Evolutionary conservation across 2,888 invertebrate species (phyloP).

Genomic region (Eupithecia tripunctaria): DNA sequence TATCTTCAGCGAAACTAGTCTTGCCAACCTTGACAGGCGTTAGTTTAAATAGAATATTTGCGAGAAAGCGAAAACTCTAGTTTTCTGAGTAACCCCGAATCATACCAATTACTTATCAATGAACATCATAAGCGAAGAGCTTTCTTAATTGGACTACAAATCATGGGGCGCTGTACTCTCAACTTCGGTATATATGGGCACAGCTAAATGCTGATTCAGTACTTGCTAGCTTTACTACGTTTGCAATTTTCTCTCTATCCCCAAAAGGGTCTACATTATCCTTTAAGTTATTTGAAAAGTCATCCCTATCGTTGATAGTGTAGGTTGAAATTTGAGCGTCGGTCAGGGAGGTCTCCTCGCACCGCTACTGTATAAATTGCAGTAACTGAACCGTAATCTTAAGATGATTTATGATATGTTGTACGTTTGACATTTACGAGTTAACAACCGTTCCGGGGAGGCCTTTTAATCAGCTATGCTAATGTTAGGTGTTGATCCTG

Average conservation of each 20-base stretch:
- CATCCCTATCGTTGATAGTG: slow-evolving; percentile 41
- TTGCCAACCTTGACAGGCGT: background rate
- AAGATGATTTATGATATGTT: slow-evolving; percentile 83
- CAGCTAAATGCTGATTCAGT: slow-evolving; percentile 77
- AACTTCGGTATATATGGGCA: slow-evolving; percentile 70
- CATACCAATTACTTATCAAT: slow-evolving; percentile 46
- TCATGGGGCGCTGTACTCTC: slow-evolving; percentile 65
- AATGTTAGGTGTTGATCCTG: slow-evolving; percentile 80
- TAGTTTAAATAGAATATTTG: background rate
- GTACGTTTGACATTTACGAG: slow-evolving; percentile 82
- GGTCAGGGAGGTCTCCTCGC: slow-evolving; percentile 53
- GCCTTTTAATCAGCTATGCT: slow-evolving; percentile 84
- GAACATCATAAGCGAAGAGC: slow-evolving; percentile 68
- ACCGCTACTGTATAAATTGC: slow-evolving; percentile 62
- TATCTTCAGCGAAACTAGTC: too few species aligned
- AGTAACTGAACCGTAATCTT: slow-evolving; percentile 79
- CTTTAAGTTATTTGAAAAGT: slow-evolving; percentile 40
- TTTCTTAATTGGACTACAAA: slow-evolving; percentile 79
- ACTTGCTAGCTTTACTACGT: slow-evolving; percentile 71
- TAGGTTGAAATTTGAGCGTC: slow-evolving; percentile 48
- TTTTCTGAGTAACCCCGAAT: slow-evolving; percentile 21
- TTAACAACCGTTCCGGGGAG: slow-evolving; percentile 76
- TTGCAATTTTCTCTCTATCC: slow-evolving; percentile 60
- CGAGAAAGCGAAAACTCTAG: background rate
- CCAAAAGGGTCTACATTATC: slow-evolving; percentile 50